Conservation (phyloP, 2,797 vertebrate genomes). For the Coregonus sp. region DNA sequence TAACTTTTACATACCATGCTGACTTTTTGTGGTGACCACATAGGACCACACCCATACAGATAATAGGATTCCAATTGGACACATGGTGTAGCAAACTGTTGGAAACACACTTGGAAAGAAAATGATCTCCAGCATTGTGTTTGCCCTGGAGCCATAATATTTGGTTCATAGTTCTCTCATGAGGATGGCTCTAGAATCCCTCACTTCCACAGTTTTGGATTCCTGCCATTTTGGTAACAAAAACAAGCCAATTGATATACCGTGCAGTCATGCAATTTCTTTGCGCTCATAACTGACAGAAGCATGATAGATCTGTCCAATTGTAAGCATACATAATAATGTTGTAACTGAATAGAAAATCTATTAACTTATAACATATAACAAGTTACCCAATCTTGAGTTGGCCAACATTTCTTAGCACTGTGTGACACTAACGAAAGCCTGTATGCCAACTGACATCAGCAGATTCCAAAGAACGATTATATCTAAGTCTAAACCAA, state of each 20-base stretch:
- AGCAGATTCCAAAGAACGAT: neutral
- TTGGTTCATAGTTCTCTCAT: neutral
- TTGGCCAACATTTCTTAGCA: neutral
- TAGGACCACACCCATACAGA: neutral
- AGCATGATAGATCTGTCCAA: constrained; percentile 64
- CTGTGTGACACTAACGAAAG: neutral
- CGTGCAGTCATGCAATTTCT: constrained; percentile 67
- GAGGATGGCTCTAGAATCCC: too few relatives aligned
- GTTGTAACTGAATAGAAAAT: constrained; percentile 49
- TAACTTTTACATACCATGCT: neutral
- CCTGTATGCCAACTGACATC: neutral
- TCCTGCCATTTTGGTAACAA: too few relatives aligned
- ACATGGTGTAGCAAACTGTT: neutral
- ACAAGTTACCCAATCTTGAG: neutral
- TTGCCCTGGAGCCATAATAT: neutral
- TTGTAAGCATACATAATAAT: constrained; percentile 67
- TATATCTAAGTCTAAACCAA: constrained; percentile 41
- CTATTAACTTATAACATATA: constrained; percentile 48
- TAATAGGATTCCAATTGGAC: neutral
- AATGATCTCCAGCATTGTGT: neutral
- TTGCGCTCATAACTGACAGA: constrained; percentile 63
- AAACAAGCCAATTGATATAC: constrained; percentile 63
- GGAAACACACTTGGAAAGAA: neutral
- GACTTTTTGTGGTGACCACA: neutral
- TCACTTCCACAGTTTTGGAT: too few relatives aligned